Percentiles rank a stretch among this genome's conserved stretches.
Conservation (phyloP, 2,797 vertebrate genomes). For the Cyclura pinguis region DNA sequence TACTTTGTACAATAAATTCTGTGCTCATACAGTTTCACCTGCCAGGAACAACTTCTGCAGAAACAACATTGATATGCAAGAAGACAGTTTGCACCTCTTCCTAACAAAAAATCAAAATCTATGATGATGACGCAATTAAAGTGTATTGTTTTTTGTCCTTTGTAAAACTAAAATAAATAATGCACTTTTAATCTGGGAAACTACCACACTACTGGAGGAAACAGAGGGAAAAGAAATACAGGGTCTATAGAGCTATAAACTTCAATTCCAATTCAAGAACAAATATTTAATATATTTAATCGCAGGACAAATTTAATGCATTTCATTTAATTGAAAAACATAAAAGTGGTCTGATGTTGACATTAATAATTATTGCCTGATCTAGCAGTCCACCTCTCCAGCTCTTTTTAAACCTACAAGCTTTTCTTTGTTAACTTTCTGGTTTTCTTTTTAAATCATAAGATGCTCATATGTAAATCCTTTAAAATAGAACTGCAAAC, state of each 20-base stretch:
- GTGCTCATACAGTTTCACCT: not conserved
- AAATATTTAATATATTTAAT: slow-evolving; percentile 54
- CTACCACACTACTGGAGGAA: not conserved
- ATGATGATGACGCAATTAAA: not conserved
- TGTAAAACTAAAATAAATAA: slow-evolving; percentile 47
- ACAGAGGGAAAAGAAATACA: slow-evolving; percentile 3
- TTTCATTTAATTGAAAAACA: slow-evolving; percentile 58
- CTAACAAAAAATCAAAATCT: not conserved
- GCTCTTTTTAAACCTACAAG: slow-evolving; percentile 54
- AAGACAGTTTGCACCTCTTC: not conserved
- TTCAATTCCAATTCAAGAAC: slow-evolving; percentile 27
- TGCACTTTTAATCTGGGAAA: slow-evolving; percentile 18
- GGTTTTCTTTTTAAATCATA: not conserved
- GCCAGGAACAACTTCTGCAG: not conserved
- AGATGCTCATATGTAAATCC: not conserved
- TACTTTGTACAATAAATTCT: not conserved
- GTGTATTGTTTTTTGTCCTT: slow-evolving; percentile 9
- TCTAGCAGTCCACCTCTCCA: slow-evolving; percentile 47
- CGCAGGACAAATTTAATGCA: slow-evolving; percentile 46
- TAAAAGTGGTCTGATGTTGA: slow-evolving; percentile 65
- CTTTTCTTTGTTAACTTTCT: slow-evolving; percentile 57
- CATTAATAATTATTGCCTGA: slow-evolving; percentile 52
- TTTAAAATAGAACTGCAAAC: slow-evolving; percentile 15
- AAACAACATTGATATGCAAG: not conserved
- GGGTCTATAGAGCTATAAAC: slow-evolving; percentile 59